phyloP scores from a whole-genome alignment of 2,113 vertebrate genomes.

The Ibidorhyncha struthersii region DNA sequence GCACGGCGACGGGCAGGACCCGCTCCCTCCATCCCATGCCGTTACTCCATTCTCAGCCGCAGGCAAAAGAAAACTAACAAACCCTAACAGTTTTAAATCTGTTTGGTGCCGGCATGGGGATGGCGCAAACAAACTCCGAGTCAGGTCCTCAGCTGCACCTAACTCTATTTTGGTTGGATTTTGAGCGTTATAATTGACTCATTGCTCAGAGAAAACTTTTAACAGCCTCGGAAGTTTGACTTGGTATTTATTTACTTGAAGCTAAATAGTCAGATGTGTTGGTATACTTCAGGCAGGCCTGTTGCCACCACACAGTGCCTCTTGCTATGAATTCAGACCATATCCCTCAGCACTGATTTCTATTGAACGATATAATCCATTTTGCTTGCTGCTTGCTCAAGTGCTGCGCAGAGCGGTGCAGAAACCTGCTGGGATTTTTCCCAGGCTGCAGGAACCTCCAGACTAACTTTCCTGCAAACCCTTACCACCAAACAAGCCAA shows the following conservation, averaged over 20 bases:
- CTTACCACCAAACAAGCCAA: fast-evolving
- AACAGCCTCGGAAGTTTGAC: background rate
- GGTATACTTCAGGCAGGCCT: background rate
- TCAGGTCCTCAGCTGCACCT: too few species aligned
- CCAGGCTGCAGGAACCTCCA: background rate
- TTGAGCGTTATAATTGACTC: background rate
- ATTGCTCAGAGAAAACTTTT: background rate
- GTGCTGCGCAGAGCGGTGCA: fast-evolving
- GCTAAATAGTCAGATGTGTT: background rate
- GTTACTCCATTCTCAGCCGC: background rate
- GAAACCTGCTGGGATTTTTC: background rate
- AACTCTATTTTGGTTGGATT: background rate
- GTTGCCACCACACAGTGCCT: background rate
- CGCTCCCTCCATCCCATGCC: fast-evolving
- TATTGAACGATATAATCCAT: fast-evolving
- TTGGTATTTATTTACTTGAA: background rate
- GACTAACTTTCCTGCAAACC: background rate
- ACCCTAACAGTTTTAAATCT: background rate
- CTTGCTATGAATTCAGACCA: background rate
- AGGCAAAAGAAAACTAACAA: background rate
- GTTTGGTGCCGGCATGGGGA: background rate
- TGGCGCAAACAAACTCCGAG: fast-evolving
- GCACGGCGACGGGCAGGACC: background rate
- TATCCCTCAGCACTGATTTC: background rate
- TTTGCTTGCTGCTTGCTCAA: too few species aligned